Conservation (phyloP, 2,113 vertebrate species). For the Notarius quadriscutis region DNA sequence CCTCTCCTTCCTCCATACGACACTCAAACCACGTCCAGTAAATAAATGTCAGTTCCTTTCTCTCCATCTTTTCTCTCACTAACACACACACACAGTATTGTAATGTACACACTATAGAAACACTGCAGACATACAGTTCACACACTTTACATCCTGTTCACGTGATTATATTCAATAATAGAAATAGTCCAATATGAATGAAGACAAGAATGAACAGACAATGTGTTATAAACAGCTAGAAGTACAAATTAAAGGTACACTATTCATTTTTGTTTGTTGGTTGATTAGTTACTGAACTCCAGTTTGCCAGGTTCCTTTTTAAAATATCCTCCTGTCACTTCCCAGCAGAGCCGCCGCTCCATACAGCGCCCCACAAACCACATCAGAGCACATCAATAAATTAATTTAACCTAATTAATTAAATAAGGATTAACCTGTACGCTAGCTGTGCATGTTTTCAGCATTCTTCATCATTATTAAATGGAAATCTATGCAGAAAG, state of each 20-base stretch:
- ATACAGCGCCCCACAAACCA: too few relatives aligned
- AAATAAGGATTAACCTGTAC: not conserved
- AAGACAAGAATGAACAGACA: not conserved
- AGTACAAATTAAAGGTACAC: not conserved
- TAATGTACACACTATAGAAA: not conserved
- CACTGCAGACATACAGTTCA: not conserved
- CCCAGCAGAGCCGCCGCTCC: too few relatives aligned
- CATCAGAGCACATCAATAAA: not conserved
- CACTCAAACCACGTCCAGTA: conserved; percentile 34
- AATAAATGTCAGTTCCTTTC: conserved; percentile 30
- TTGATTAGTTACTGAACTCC: not conserved
- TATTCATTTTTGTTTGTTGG: not conserved
- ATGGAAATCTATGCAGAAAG: not conserved
- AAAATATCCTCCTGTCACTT: not conserved
- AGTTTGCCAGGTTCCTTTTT: not conserved
- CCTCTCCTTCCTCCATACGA: conserved; percentile 36
- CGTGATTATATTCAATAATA: not conserved
- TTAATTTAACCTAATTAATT: not conserved
- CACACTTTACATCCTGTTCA: conserved; percentile 16
- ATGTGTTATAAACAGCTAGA: not conserved
- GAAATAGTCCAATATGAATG: not conserved
- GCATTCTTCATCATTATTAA: not conserved
- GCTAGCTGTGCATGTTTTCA: not conserved
- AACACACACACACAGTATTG: conserved; percentile 8
- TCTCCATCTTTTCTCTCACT: not conserved